Conservation (phyloP, 92 coral and sea anemone genomes). For the Epizoanthus ramosus region DNA sequence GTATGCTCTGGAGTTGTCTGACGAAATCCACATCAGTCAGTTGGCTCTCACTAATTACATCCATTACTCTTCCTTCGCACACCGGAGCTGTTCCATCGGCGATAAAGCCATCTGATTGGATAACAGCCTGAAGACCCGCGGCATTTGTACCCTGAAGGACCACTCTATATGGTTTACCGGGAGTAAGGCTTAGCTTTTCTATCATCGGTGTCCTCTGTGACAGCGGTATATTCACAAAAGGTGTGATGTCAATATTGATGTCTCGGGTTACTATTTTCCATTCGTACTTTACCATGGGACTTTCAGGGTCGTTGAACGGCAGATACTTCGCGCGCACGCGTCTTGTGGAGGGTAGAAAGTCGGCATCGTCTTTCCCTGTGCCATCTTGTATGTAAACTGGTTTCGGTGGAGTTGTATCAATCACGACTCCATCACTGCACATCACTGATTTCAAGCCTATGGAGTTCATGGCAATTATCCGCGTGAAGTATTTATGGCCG, state of each 20-base stretch:
- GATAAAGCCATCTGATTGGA: conserved; percentile 78
- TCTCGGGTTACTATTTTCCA: conserved; percentile 73
- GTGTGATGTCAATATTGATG: conserved; percentile 61
- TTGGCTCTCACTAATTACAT: conserved; percentile 61
- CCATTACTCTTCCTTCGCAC: conserved; percentile 66
- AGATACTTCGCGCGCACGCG: conserved; percentile 81
- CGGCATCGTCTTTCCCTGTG: conserved; percentile 71
- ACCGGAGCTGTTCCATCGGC: conserved; percentile 79
- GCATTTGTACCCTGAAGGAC: conserved; percentile 90
- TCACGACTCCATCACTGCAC: conserved; percentile 92
- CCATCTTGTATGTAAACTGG: conserved; percentile 78
- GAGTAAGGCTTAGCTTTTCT: conserved; percentile 68
- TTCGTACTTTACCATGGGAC: conserved; percentile 85
- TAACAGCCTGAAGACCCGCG: conserved; percentile 71
- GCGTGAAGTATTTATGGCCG: conserved; percentile 81
- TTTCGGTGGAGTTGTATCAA: conserved; percentile 87
- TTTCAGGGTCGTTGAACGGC: conserved; percentile 77
- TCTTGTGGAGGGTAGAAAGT: conserved; percentile 75
- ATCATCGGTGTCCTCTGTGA: conserved; percentile 85
- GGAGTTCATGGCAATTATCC: conserved; percentile 71
- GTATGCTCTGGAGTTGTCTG: conserved; percentile 69
- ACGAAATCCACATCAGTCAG: conserved; percentile 84
- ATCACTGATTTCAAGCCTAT: conserved; percentile 82
- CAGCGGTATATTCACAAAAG: conserved; percentile 78
- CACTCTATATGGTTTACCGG: conserved; percentile 70